phyloP scores from a whole-genome alignment of 2,797 vertebrate species.

The Esox lucius region DNA sequence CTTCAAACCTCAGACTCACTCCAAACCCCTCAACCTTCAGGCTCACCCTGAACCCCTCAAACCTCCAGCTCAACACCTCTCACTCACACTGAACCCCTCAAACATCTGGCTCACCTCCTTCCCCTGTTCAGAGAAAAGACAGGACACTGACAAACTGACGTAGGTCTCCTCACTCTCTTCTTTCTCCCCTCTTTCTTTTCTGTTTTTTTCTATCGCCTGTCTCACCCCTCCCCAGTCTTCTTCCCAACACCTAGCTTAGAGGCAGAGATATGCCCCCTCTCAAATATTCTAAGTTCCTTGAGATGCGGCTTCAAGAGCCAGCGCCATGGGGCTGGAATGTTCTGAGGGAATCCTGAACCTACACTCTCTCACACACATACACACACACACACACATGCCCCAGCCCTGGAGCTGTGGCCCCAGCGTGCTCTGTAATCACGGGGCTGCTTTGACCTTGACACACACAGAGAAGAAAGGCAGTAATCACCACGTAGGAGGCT shows the following conservation, averaged over 20 bases:
- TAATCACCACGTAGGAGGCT: slow-evolving; percentile 62
- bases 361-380: slow-evolving; percentile 10
- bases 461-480: slow-evolving; percentile 71
- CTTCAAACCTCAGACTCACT: neutral
- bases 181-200: slow-evolving; percentile 31
- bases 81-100: neutral
- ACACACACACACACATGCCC: slow-evolving; percentile 7
- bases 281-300: slow-evolving; percentile 75
- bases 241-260: slow-evolving; percentile 51
- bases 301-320: slow-evolving; percentile 71
- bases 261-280: slow-evolving; percentile 62
- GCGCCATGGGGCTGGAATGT: slow-evolving; percentile 72
- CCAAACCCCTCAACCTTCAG: neutral
- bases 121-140: neutral
- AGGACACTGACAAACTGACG: neutral
- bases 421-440: slow-evolving; percentile 72
- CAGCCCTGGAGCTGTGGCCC: slow-evolving; percentile 19
- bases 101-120: slow-evolving; percentile 7
- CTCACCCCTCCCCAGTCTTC: slow-evolving; percentile 33
- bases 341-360: neutral
- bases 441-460: slow-evolving; percentile 76
- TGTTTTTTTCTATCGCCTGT: neutral
- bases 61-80: neutral
- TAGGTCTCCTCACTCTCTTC: slow-evolving; percentile 21
- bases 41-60: neutral